These are phyloP conservation scores for Chondrilla cf. caribensis DNA, from an alignment of 37 sponge, comb jelly and placozoan genomes.

Conservation along the genomic window DNA sequence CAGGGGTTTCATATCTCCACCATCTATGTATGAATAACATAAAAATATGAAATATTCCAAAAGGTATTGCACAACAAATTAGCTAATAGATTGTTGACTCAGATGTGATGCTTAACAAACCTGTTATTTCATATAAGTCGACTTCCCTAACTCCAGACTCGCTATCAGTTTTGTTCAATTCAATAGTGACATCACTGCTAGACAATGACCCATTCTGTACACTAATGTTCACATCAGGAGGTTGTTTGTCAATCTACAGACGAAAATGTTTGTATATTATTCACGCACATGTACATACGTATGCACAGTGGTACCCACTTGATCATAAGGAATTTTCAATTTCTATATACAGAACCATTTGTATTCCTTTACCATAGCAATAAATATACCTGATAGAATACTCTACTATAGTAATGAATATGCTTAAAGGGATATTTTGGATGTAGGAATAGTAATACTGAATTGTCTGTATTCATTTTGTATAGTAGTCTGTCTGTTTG, in stretches of 20 bases:
- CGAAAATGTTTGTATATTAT: not conserved
- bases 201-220: not conserved
- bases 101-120: conserved; percentile 3
- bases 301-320: not conserved
- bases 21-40: not conserved
- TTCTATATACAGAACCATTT: not conserved
- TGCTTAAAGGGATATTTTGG: too few species aligned
- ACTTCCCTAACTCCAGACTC: conserved; percentile 16
- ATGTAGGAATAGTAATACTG: too few species aligned
- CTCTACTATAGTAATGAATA: not conserved
- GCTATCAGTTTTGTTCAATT: not conserved
- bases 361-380: not conserved
- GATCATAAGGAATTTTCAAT: not conserved
- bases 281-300: not conserved
- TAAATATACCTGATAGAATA: not conserved
- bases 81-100: too few species aligned
- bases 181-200: not conserved
- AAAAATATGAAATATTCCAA: not conserved
- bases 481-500: too few species aligned
- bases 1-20: not conserved
- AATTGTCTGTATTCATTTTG: too few species aligned
- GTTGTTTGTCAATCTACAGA: not conserved
- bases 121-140: not conserved
- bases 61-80: too few species aligned
- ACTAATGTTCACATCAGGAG: not conserved